Base-by-base conservation (phyloP, 2,113 vertebrate genomes). In the Ophiodon elongatus region DNA sequence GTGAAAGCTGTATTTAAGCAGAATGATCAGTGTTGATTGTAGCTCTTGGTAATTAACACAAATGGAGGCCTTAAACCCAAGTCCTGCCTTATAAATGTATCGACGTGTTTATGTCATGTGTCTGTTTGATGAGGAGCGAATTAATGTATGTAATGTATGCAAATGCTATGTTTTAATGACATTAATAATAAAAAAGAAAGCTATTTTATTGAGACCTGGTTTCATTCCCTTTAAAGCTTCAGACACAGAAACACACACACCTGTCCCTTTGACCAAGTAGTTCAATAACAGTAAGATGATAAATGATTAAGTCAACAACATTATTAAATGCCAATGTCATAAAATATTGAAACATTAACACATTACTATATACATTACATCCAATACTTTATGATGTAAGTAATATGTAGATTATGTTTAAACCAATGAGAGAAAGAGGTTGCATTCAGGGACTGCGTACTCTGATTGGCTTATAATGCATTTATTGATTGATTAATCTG, bases 111-210 rank as follows among this genome's bases (percentile, higher is more conserved):
- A 70, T 80, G 21, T n/a, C n/a, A n/a, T 25, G 1, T 67, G 35
- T 54, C 35, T 43, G 8, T 73, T 71, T 39, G n/a, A 70, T 39
- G n/a, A 54, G 23, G 5, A 41, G 31, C 21, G 19, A 67, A 19
- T 79, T 25, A 3, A 39, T 54, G n/a, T 23, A 63, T 47, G 8
- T 80, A 75, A 67, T 76, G 15, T 31, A 9, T n/a, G n/a, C n/a
- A n/a, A n/a, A n/a, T n/a, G n/a, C n/a, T n/a, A n/a, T 50, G 10
- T 85, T 70, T 73, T 39, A 62, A 35, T 52, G 63, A 71, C 25
- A 62, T 13, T 62, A 74, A 56, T 63, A 59, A 88, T 62, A 75
- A 77, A 87, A 56, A 19, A 21, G 4, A 29, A 14, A 72, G 3
- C 15, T 47, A 21, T 54, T 27, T 56, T 75, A 23, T 37, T 31